phyloP scores from a whole-genome alignment of 2,797 vertebrate species.

The Enteromius anoplus region DNA sequence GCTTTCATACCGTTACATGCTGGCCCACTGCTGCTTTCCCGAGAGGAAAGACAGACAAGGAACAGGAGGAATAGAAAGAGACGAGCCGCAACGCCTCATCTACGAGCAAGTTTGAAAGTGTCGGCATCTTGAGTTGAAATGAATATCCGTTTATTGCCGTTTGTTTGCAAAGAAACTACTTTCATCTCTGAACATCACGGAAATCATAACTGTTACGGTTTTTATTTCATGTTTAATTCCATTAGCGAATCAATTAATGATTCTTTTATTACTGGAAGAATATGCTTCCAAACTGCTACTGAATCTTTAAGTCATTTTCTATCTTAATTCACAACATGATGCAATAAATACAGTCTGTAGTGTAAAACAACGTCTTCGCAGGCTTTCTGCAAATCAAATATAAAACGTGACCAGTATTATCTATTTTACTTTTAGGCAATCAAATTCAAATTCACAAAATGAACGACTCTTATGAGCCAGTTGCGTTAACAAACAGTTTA shows the following conservation, averaged over 20 bases:
- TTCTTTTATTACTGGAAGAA: not conserved
- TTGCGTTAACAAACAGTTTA: not conserved
- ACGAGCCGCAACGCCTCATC: slow-evolving; percentile 19
- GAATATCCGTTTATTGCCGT: not conserved
- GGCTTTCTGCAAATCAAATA: not conserved
- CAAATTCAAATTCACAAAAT: not conserved
- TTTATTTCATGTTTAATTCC: not conserved
- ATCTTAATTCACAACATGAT: not conserved
- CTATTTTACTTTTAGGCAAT: not conserved
- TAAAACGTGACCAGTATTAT: not conserved
- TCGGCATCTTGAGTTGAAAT: not conserved
- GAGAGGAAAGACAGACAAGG: slow-evolving; percentile 34
- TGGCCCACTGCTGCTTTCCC: slow-evolving; percentile 39
- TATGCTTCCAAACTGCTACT: not conserved
- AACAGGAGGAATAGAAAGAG: slow-evolving; percentile 18
- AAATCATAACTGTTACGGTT: not conserved
- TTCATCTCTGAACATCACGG: not conserved
- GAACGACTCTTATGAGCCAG: not conserved
- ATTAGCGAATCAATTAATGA: not conserved
- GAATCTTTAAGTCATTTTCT: not conserved
- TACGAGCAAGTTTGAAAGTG: not conserved
- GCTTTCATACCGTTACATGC: slow-evolving; percentile 59
- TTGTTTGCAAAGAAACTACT: slow-evolving; percentile 3
- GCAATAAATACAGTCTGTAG: not conserved
- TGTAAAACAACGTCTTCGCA: not conserved